Evolutionary conservation across 2,797 vertebrate species (phyloP).

Genomic region (Coluber constrictor): DNA sequence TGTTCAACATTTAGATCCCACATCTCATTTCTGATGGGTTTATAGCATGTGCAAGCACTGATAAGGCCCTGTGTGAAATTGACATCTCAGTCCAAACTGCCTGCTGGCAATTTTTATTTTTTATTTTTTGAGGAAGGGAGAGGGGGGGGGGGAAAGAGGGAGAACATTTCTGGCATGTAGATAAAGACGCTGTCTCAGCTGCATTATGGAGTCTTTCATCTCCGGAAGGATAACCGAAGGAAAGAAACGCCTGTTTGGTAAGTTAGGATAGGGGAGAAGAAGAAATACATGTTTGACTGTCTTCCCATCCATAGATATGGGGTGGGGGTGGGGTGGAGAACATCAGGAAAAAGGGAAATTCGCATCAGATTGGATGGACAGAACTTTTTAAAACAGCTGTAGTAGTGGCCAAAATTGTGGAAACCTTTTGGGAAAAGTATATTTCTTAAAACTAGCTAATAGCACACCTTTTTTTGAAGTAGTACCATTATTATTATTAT

Average conservation of each 20-base stretch:
- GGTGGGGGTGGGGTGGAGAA: not conserved
- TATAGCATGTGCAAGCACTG: constrained; percentile 55
- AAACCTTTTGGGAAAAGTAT: too few species aligned
- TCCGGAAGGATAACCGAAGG: constrained; percentile 19
- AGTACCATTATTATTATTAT: too few species aligned
- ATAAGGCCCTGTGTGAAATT: constrained; percentile 67
- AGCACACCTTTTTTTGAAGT: too few species aligned
- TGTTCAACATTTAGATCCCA: constrained; percentile 56
- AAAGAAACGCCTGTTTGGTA: not conserved
- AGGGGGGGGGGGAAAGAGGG: not conserved
- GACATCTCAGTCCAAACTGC: constrained; percentile 42
- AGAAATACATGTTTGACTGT: not conserved
- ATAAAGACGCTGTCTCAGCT: constrained; percentile 55
- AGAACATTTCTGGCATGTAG: constrained; percentile 31
- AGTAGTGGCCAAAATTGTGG: too few species aligned
- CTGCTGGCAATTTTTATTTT: constrained; percentile 4
- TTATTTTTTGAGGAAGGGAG: not conserved
- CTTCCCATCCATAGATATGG: not conserved
- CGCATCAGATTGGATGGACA: not conserved
- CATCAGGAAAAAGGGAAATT: not conserved
- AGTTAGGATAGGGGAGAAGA: not conserved
- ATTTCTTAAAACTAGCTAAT: too few species aligned
- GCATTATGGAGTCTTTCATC: constrained; percentile 42
- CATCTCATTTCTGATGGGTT: constrained; percentile 51
- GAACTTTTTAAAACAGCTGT: not conserved